Base-by-base conservation (phyloP, 2,888 invertebrate genomes). In the Meganola albula region DNA sequence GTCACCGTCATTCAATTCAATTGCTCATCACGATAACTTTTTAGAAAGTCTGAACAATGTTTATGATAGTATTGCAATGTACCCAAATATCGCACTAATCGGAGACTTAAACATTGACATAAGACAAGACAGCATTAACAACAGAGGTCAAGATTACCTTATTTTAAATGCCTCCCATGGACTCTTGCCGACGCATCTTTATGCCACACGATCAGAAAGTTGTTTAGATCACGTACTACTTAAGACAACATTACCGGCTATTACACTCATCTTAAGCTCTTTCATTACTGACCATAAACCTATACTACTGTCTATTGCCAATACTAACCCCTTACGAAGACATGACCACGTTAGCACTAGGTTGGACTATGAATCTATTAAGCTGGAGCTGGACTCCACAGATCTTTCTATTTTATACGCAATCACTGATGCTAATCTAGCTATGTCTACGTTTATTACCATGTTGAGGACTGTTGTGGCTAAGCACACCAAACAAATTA, bases 241-340 rank as follows among this genome's bases (percentile, higher is more conserved):
- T 4, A 27, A 27, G 27, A n/a, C 27, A 9, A 27, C 16, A 20
- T 20, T 27, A 27, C 12, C 11, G 11, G n/a, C 11, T 10, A 27
- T 12, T 4, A 27, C 27, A 5, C 12, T 27, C 16, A 20, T 27
- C 12, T 20, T 27, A 3, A 12, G 20, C 2, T 27, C 20, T 4
- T n/a, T 18, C 12, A 27, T 27, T 10, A 27, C 27, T n/a, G 20
- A 27, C 10, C 27, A 27, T n/a, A 20, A 27, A 27, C 27, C 27
- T n/a, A 27, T 27, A 10, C n/a, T 20, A 20, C 20, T 27, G 12
- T 10, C 14, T 4, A 2, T 27, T 7, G n/a, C 6, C 10, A 14
- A 20, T n/a, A 10, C 27, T 1, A 27, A 20, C 27, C 27, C 20
- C n/a, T 18, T 20, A 20, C 18, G n/a, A 8, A 20, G 20, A 7